Base-by-base conservation (phyloP, 1,140 invertebrate genomes). In the Ceratina calcarata region DNA sequence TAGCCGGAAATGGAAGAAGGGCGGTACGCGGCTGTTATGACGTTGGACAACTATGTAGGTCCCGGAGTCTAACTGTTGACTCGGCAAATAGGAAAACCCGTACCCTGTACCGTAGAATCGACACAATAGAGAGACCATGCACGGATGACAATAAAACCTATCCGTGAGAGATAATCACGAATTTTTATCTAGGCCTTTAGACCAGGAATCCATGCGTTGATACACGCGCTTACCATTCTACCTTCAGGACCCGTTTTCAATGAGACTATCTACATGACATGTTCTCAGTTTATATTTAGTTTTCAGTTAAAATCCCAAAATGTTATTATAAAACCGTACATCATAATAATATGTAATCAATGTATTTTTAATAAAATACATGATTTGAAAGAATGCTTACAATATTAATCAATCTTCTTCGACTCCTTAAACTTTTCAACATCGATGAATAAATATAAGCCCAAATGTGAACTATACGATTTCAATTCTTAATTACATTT, bases 31-130 rank as follows among this genome's bases (percentile, higher is more conserved):
- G 75, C 84, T 85, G 80, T 86, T 86, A 86, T 85, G 79, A 78
- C 83, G 72, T 82, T 58, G 45, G 67, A 66, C 75, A 51, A 32
- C 2, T 37, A 37, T 37, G 32, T 37, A 37, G 32, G 22, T 58
- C 69, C n/a, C 61, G 18, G 65, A 78, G 80, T 82, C 71, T 82
- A 61, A 69, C 80, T 86, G 80, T 86, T 85, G 84, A 85, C 84
- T 85, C 83, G 83, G 84, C 84, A 85, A 86, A 86, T 85, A 86
- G 84, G 84, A 82, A 86, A 86, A 80, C 71, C 84, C 32, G 32
- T 37, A 37, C 32, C 32, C 32, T 37, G 67, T 55, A 61, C 16
- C 15, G 20, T 64, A 10, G 74, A 69, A 57, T 53, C 70, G 71
- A 32, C 72, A 68, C 58, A 72, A 69, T 73, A 37, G 8, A 57